Evolutionary conservation across 2,888 invertebrate species (phyloP).

Genomic region (Zonitis immaculata): DNA sequence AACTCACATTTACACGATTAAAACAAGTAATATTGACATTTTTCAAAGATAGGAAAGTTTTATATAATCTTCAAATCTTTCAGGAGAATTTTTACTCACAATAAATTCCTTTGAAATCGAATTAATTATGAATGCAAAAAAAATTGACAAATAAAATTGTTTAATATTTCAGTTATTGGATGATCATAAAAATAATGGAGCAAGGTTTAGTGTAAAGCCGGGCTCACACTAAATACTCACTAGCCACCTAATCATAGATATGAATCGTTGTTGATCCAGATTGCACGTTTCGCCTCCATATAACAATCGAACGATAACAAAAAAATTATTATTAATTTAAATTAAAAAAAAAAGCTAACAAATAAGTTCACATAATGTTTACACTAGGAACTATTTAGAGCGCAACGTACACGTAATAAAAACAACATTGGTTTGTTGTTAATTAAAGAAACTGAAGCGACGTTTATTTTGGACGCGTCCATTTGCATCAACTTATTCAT

Average conservation of each 20-base stretch:
- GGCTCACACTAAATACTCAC: not conserved
- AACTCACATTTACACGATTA: not conserved
- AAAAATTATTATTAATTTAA: not conserved
- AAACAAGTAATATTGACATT: not conserved
- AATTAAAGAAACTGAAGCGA: constrained; percentile 9
- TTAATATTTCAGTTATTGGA: too few species aligned
- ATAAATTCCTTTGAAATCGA: too few species aligned
- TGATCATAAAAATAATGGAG: too few species aligned
- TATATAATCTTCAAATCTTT: too few species aligned
- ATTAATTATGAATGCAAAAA: too few species aligned
- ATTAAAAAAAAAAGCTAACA: not conserved
- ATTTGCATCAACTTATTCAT: constrained; percentile 29
- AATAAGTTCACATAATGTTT: not conserved
- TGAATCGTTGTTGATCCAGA: too few species aligned
- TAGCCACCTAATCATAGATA: not conserved
- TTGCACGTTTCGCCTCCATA: not conserved
- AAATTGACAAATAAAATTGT: too few species aligned
- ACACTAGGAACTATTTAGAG: constrained; percentile 5
- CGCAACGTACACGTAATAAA: constrained; percentile 11
- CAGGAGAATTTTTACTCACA: not conserved
- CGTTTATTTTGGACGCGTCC: constrained; percentile 28
- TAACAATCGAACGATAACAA: not conserved
- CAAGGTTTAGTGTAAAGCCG: not conserved
- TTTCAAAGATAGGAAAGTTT: too few species aligned
- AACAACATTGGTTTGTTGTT: constrained; percentile 7